Percentiles rank a stretch among this genome's conserved stretches.
These are phyloP conservation scores for Hirtodrosophila histrioides DNA, from an alignment of 2,888 invertebrate genomes.

Conservation along the genomic window DNA sequence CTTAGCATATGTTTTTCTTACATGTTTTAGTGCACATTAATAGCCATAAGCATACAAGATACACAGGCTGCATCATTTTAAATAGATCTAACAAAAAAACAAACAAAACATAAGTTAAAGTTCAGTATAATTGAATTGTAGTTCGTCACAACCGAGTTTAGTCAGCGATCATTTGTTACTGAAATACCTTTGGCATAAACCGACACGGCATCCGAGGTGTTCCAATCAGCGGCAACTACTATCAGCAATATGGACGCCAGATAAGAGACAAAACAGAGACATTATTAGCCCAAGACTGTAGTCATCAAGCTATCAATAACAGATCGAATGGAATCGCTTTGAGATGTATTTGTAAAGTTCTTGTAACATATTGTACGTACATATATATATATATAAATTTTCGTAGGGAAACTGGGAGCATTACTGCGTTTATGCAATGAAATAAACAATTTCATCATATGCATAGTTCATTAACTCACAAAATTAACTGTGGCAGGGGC, in stretches of 20 bases:
- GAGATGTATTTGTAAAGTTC: slow-evolving; percentile 44
- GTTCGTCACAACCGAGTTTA: slow-evolving; percentile 31
- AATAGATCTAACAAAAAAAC: background rate
- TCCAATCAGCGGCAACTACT: slow-evolving; percentile 55
- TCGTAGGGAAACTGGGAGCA: slow-evolving; percentile 17
- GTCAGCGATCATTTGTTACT: slow-evolving; percentile 31
- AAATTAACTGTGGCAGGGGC: too few species aligned
- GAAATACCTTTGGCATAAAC: slow-evolving; percentile 9
- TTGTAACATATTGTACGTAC: slow-evolving; percentile 15
- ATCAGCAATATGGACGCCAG: slow-evolving; percentile 43
- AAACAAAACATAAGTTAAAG: background rate
- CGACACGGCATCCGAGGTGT: slow-evolving; percentile 19
- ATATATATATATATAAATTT: slow-evolving; percentile 38
- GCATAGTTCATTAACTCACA: too few species aligned
- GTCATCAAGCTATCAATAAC: slow-evolving; percentile 11
- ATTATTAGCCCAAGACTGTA: slow-evolving; percentile 31
- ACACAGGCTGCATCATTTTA: slow-evolving; percentile 26
- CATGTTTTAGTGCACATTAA: slow-evolving; percentile 24
- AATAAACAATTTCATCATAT: too few species aligned
- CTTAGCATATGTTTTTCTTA: slow-evolving; percentile 25
- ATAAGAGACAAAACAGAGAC: slow-evolving; percentile 46
- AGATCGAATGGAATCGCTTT: slow-evolving; percentile 30
- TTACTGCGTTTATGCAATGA: too few species aligned
- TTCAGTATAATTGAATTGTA: background rate
- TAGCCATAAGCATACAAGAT: slow-evolving; percentile 33